Evolutionary conservation across 1,140 invertebrate genomes (phyloP).

Genomic region (Philopotamus ludificatus): DNA sequence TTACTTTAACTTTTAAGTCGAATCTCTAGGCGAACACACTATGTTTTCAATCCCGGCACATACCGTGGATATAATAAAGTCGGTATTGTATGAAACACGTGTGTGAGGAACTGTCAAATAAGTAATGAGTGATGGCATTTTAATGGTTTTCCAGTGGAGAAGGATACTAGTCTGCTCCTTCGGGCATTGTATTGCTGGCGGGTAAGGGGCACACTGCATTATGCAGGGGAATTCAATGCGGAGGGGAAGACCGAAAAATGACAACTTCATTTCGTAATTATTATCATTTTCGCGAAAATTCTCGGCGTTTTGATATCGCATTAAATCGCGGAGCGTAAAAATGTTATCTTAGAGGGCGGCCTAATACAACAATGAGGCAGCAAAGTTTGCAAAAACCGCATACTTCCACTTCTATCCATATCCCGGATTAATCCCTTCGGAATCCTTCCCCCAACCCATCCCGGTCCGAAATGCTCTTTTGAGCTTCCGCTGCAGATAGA

Average conservation of each 20-base stretch:
- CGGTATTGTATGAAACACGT: constrained; percentile 3
- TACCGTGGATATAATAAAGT: neutral
- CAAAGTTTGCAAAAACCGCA: constrained; percentile 41
- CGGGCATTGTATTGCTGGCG: neutral
- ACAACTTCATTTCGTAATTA: neutral
- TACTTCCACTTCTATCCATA: constrained; percentile 32
- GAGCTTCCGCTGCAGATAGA: constrained; percentile 28
- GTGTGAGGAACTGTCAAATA: constrained; percentile 29
- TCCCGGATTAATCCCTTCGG: constrained; percentile 40
- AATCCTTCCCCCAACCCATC: constrained; percentile 17
- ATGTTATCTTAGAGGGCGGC: constrained; percentile 24
- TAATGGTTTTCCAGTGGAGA: constrained; percentile 25
- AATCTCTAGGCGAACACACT: neutral
- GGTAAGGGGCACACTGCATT: constrained; percentile 18
- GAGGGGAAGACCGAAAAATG: neutral
- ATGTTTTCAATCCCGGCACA: neutral
- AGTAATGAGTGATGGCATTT: constrained; percentile 35
- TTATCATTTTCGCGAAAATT: neutral
- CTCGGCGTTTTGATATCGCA: no score
- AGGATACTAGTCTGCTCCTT: constrained; percentile 1
- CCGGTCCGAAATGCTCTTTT: constrained; percentile 21
- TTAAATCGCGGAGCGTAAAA: constrained; percentile 16
- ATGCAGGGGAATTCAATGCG: neutral
- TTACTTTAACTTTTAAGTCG: no score
- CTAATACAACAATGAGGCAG: constrained; percentile 17